Percentiles rank a stretch among this genome's conserved stretches.
These are phyloP conservation scores for Peromyscus maniculatus DNA, from an alignment of 2,113 vertebrate species.

Conservation along the genomic window DNA sequence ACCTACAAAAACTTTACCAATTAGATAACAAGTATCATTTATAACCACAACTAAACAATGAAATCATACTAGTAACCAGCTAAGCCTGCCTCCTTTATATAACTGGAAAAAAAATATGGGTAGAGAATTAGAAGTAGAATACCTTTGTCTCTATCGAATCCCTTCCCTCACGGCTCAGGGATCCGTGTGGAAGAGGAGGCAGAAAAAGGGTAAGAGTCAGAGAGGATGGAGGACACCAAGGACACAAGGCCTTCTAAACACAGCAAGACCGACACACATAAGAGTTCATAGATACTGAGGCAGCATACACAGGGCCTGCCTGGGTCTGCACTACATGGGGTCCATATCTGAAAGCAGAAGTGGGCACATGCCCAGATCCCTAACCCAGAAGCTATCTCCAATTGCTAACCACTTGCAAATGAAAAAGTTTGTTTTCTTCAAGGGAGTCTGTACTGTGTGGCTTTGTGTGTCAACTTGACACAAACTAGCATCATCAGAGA, in stretches of 20 bases:
- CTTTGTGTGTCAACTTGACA: background rate
- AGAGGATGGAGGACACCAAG: background rate
- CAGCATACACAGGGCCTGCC: background rate
- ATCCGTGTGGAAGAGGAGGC: too few species aligned
- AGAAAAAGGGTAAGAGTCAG: background rate
- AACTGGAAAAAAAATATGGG: background rate
- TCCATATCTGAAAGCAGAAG: background rate
- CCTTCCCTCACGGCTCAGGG: background rate
- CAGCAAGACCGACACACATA: background rate
- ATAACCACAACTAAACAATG: constrained; percentile 12
- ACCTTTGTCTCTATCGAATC: background rate
- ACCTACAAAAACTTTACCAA: background rate
- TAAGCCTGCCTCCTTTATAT: background rate
- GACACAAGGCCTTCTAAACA: background rate
- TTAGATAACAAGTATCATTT: background rate
- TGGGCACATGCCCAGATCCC: background rate
- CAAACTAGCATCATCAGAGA: background rate
- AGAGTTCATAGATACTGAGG: background rate
- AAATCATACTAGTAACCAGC: background rate
- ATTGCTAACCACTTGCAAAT: background rate
- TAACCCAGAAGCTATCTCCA: background rate
- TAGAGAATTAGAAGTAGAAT: background rate
- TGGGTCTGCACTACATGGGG: background rate
- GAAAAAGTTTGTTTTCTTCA: background rate
- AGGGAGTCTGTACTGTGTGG: background rate